Base-by-base conservation (phyloP, 2,113 vertebrate genomes). In the Sander lucioperca region DNA sequence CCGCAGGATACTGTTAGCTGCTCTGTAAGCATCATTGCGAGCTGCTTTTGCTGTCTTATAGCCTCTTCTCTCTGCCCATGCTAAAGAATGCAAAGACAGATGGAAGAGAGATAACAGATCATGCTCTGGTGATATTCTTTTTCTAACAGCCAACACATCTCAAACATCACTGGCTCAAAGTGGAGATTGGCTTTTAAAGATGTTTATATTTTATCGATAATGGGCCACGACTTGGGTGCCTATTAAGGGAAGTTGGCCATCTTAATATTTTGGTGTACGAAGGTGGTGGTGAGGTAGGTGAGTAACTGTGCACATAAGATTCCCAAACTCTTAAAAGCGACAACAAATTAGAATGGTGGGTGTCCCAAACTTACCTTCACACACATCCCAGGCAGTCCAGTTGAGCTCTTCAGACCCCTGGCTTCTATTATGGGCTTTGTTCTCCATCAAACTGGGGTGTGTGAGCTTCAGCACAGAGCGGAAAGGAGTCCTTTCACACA, bases 361-460 rank as follows among this genome's bases (percentile, higher is more conserved):
- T 51, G 51, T 11, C 1, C 9, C 21, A 1, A 0, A 13, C 79
- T 66, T 84, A 98, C 97, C 97, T 94, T 99, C 97, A 19, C 97
- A 99, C 57, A 99, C 94, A 23, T 97, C 96, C 97, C 97, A 99
- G n/a, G 97, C 97, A 0, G 97, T 96, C 96, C 96, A 97, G 16
- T 33, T 62, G 1, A 84, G 74, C 30, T 93, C 92, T 43, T 86
- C 90, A 0, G 92, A 82, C 0, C 66, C 70, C 15, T 83, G 75
- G 11, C 74, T 65, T 89, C 79, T 75, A 1, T 57, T 62, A 4
- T 59, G 90, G n/a, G 73, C 8, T 45, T 62, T 25, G 0, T 63
- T 65, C 0, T 95, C 90, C 5, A 81, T 50, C 0, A 88, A 61
- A 36, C 90, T 91, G 0, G 97, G 97, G 68, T 97, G 96, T 14